Base-by-base conservation (phyloP, 2,113 vertebrate species). In the Hydrochoerus hydrochaeris region DNA sequence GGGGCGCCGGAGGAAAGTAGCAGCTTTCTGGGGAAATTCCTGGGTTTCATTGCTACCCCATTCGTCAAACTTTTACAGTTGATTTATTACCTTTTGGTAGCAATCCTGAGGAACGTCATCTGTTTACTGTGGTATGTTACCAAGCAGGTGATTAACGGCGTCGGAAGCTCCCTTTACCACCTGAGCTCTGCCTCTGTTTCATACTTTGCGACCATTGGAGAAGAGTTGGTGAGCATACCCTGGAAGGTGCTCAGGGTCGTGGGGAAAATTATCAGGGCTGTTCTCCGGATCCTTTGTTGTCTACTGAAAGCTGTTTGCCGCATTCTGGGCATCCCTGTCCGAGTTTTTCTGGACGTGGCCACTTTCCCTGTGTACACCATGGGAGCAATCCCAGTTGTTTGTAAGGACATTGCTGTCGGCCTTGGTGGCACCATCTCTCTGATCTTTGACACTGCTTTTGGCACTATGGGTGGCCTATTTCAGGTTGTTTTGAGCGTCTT, bases 191-290 rank as follows among this genome's bases (percentile, higher is more conserved):
- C 98, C 11, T 0, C 96, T 1, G 17, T 97, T 67, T 98, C 98
- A 7, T 99, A 99, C 92, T 49, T 99, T 11, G 81, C 98, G 94
- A 96, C 98, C 54, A 84, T 99, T 24, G 97, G 95, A 81, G 96
- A 96, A 46, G 99, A 98, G 94, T 78, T 99, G 97, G 95, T 98
- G 94, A 97, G 97, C 97, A 98, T 99, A 63, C 98, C 99, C 63
- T 98, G 97, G 89, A 98, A 99, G 1, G 12, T 98, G 73, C 97
- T 98, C 22, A 98, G 96, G 54, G 99, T 99, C 13, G 19, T 94
- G 3, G 3, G 96, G 91, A 98, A 97, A 49, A 94, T 99, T 90
- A 80, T 97, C 94, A 94, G 98, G 86, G 98, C 98, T 54, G 52
- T 98, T 44, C 97, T 98, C 12, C 96, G 97, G 5, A 98, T 98